phyloP scores from a whole-genome alignment of 2,888 invertebrate species.

The Ophion costatus region DNA sequence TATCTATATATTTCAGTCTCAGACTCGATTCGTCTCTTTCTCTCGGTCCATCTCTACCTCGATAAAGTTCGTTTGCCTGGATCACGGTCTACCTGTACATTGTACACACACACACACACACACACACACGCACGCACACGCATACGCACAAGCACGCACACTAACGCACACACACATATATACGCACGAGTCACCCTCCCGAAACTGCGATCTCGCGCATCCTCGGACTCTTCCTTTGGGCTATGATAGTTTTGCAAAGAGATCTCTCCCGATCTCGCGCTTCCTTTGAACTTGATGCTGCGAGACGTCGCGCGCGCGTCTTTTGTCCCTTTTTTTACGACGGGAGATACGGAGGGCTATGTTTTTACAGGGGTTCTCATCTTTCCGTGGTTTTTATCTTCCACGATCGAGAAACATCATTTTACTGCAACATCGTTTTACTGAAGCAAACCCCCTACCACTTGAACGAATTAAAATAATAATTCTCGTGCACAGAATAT shows the following conservation, averaged over 20 bases:
- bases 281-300: slow-evolving; percentile 35
- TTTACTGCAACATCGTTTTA: too few species aligned
- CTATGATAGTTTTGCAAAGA: slow-evolving; percentile 27
- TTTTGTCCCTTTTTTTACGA: slow-evolving; percentile 7
- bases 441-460: too few species aligned
- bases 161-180: not conserved
- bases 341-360: not conserved
- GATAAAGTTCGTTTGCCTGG: slow-evolving; percentile 45
- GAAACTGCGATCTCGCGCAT: slow-evolving; percentile 23
- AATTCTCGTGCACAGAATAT: too few species aligned
- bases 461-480: too few species aligned
- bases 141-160: too few species aligned
- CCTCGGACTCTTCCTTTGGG: not conserved
- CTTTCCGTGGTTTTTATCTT: not conserved
- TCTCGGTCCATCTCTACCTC: slow-evolving; percentile 34
- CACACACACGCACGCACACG: too few species aligned
- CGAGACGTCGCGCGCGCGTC: slow-evolving; percentile 23
- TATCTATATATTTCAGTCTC: slow-evolving; percentile 40
- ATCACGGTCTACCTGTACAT: slow-evolving; percentile 20
- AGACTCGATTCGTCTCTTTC: slow-evolving; percentile 24
- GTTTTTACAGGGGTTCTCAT: slow-evolving; percentile 25
- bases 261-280: slow-evolving; percentile 30
- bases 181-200: not conserved
- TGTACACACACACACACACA: not conserved
- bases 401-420: not conserved